Evolutionary conservation across 2,888 invertebrate genomes (phyloP).

Genomic region (Drosophila antonietae): DNA sequence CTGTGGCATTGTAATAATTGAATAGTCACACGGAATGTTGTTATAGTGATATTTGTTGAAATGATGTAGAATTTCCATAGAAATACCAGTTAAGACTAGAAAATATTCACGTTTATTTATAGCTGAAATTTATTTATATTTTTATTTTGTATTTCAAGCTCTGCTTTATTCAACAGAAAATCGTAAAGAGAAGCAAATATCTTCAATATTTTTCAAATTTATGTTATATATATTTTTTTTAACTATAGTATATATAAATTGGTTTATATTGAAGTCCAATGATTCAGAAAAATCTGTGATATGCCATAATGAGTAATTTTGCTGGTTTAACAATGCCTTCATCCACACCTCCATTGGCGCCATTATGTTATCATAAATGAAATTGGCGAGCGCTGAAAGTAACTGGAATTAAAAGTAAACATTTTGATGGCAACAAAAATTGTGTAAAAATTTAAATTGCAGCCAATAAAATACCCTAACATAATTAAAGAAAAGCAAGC

Average conservation of each 20-base stretch:
- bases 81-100: too few species aligned
- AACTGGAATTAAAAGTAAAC: constrained; percentile 75
- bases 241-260: too few species aligned
- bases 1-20: not conserved
- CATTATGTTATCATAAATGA: constrained; percentile 57
- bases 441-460: not conserved
- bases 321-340: constrained; percentile 19
- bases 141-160: too few species aligned
- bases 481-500: too few species aligned
- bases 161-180: too few species aligned
- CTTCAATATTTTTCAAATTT: too few species aligned
- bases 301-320: constrained; percentile 22
- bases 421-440: constrained; percentile 52
- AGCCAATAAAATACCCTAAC: not conserved
- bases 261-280: not conserved
- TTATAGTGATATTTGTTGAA: not conserved
- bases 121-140: too few species aligned
- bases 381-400: constrained; percentile 54
- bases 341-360: constrained; percentile 6
- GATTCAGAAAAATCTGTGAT: constrained; percentile 1
- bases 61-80: too few species aligned
- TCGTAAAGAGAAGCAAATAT: too few species aligned
- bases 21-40: not conserved
- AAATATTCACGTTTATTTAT: too few species aligned
- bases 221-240: too few species aligned